These are phyloP conservation scores for Petromus typicus DNA, from an alignment of 2,113 vertebrate species.

Conservation along the genomic window DNA sequence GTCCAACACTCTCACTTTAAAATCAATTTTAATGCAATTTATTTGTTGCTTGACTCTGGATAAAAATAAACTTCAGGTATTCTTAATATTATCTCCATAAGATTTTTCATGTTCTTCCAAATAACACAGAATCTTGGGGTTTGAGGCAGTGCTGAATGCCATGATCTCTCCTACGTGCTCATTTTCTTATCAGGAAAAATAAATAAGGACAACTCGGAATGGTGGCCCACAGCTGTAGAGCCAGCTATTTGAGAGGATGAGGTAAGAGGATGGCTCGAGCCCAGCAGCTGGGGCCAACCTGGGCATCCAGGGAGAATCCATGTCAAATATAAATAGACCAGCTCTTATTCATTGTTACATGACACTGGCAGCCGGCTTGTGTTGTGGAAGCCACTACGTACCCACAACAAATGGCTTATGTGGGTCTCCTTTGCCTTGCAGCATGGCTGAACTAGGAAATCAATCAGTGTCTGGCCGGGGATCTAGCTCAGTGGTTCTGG, in stretches of 20 bases:
- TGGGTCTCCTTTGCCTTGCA: neutral
- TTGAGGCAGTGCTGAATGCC: neutral
- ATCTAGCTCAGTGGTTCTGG: too few relatives aligned
- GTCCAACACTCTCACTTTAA: neutral
- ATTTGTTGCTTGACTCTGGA: neutral
- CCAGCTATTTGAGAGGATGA: neutral
- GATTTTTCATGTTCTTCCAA: neutral
- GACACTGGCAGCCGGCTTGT: neutral
- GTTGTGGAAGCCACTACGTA: neutral
- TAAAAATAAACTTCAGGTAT: constrained; percentile 28
- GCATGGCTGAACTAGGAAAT: neutral
- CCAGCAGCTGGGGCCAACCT: neutral
- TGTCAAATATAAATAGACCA: neutral
- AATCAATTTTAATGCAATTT: neutral
- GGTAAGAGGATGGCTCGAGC: neutral
- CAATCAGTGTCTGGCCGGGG: neutral
- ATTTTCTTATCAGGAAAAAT: neutral
- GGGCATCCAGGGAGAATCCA: neutral
- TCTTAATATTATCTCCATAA: neutral
- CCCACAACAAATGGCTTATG: neutral
- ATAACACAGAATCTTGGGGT: neutral
- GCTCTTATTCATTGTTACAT: neutral
- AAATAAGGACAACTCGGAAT: neutral
- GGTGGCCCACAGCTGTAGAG: too few relatives aligned
- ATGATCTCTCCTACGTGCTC: neutral